These are phyloP conservation scores for Stratiomys singularior DNA, from an alignment of 2,888 invertebrate genomes.

Conservation along the genomic window DNA sequence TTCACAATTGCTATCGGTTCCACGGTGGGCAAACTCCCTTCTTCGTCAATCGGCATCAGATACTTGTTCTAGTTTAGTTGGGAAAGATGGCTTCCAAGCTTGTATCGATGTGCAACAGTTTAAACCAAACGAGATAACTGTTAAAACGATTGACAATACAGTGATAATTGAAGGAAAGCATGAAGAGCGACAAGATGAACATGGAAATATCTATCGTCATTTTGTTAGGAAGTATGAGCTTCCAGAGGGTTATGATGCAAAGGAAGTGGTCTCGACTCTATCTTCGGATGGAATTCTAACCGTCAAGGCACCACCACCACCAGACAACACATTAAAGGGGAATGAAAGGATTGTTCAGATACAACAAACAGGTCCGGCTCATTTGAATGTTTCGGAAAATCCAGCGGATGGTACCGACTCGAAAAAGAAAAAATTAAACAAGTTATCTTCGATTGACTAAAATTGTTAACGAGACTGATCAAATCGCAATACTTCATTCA, in stretches of 20 bases:
- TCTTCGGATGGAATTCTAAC: conserved; percentile 85
- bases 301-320: conserved; percentile 71
- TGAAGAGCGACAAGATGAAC: conserved; percentile 76
- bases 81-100: conserved; percentile 76
- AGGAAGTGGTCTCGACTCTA: conserved; percentile 78
- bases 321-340: conserved; percentile 24
- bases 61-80: conserved; percentile 61
- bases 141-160: conserved; percentile 74
- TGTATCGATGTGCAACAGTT: conserved; percentile 77
- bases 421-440: background rate
- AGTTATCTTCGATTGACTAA: background rate
- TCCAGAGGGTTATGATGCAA: conserved; percentile 75
- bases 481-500: background rate
- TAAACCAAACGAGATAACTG: conserved; percentile 74
- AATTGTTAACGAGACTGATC: background rate
- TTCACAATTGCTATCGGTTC: background rate
- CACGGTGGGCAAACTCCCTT: background rate
- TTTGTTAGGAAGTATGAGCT: conserved; percentile 78
- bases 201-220: conserved; percentile 82
- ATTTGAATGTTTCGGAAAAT: conserved; percentile 50
- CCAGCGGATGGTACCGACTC: conserved; percentile 28
- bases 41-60: background rate
- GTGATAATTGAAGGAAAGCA: conserved; percentile 77
- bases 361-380: conserved; percentile 69
- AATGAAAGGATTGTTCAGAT: conserved; percentile 71